phyloP scores from a whole-genome alignment of 2,797 vertebrate genomes.

The Adelosebastes latens region DNA sequence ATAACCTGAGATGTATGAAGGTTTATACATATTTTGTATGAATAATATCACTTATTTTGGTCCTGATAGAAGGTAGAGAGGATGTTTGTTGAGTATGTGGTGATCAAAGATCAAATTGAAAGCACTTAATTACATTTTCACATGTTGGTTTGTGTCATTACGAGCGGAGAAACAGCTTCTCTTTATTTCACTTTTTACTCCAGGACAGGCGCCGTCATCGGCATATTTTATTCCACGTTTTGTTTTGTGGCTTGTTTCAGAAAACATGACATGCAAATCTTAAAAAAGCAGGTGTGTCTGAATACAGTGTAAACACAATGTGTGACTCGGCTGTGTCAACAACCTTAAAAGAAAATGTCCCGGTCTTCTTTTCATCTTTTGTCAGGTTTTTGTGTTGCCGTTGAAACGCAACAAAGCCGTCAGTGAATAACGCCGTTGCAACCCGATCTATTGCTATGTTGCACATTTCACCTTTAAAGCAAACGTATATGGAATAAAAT shows the following conservation, averaged over 20 bases:
- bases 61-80: conserved; percentile 52
- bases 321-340: background rate
- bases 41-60: conserved; percentile 70
- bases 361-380: background rate
- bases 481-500: conserved; percentile 32
- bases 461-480: conserved; percentile 41
- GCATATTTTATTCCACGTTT: conserved; percentile 22
- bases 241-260: conserved; percentile 22
- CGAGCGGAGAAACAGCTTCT: conserved; percentile 24
- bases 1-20: conserved; percentile 77
- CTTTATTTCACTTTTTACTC: conserved; percentile 33
- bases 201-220: background rate
- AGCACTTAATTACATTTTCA: conserved; percentile 78
- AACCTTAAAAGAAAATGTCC: conserved; percentile 5
- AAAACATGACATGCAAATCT: conserved; percentile 24
- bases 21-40: conserved; percentile 78
- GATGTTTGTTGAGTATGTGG: conserved; percentile 42
- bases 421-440: background rate
- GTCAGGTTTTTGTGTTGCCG: background rate
- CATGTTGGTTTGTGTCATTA: conserved; percentile 42
- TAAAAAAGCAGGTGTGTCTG: conserved; percentile 30
- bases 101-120: conserved; percentile 70
- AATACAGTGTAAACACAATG: conserved; percentile 11
- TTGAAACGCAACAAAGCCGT: background rate
- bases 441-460: conserved; percentile 5